Conservation (phyloP, 1,140 invertebrate species). For the Solenopsis invicta region DNA sequence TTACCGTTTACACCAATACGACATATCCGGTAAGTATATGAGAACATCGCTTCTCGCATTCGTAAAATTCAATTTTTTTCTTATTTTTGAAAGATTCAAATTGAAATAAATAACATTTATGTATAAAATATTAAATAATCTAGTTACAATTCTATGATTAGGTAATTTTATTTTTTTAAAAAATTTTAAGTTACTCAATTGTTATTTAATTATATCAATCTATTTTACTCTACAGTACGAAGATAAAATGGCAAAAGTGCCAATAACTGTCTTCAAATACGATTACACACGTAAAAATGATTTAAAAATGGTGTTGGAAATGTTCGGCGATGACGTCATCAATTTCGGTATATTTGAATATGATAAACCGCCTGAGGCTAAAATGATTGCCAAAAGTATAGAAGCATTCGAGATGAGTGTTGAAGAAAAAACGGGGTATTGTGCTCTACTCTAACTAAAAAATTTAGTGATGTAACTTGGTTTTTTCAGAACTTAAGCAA, state of each 20-base stretch:
- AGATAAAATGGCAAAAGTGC: conserved; percentile 80
- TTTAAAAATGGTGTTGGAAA: conserved; percentile 81
- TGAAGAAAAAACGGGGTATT: conserved; percentile 82
- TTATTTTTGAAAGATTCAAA: not conserved
- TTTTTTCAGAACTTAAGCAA: not conserved
- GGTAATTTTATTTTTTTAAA: not conserved
- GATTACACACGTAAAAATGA: conserved; percentile 83
- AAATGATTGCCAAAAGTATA: conserved; percentile 82
- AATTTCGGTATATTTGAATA: conserved; percentile 85
- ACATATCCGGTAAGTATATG: conserved; percentile 80
- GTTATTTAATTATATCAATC: conserved; percentile 7
- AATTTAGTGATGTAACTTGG: not conserved
- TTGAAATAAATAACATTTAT: not conserved
- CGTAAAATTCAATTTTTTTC: not conserved
- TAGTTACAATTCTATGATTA: conserved; percentile 13
- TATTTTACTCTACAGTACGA: conserved; percentile 80
- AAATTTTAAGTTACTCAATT: conserved; percentile 12
- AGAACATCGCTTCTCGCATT: not conserved
- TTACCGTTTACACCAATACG: conserved; percentile 80
- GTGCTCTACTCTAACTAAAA: conserved; percentile 11
- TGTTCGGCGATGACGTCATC: conserved; percentile 81
- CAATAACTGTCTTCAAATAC: conserved; percentile 85
- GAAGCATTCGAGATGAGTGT: conserved; percentile 80
- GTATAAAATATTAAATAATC: not conserved
- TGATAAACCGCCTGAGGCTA: conserved; percentile 84